Base-by-base conservation (phyloP, 2,888 invertebrate species). In the Kuschelorhynchus macadamiae region DNA sequence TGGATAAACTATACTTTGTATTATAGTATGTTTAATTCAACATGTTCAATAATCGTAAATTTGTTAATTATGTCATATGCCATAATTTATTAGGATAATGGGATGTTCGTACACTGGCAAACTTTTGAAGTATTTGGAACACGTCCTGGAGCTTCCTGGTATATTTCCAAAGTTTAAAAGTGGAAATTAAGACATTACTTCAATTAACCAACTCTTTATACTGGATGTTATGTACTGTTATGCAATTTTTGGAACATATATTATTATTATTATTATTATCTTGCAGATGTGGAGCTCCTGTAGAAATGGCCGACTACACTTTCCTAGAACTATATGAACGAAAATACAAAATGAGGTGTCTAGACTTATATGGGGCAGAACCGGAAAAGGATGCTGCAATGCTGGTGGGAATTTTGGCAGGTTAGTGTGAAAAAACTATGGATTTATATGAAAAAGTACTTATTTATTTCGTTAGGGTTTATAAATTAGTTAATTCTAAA, bases 381-480 rank as follows among this genome's bases (percentile, higher is more conserved):
- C 91, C 93, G 0, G 90, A 91, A 79, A 86, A 83, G 30, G 92
- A 92, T 73, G 92, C 90, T 0, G 86, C 88, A 3, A 84, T 93
- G 21, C 84, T 94, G 18, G 85, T 94, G 0, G 91, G 91, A 0
- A 82, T 91, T 0, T 83, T 93, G 5, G 87, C 92, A 52, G 91
- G 89, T 85, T 77, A 81, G 80, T 71, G 44, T 52, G 17, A 17
- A n/a, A n/a, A n/a, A n/a, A n/a, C n/a, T 33, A n/a, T 17, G 4
- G 42, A 42, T 46, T 30, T 7, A 30, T 14, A 46, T 21, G n/a
- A n/a, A n/a, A n/a, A n/a, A n/a, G n/a, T n/a, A n/a, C n/a, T n/a
- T n/a, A n/a, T n/a, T n/a, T n/a, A n/a, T n/a, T n/a, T n/a, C n/a
- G n/a, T n/a, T n/a, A n/a, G n/a, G n/a, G n/a, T n/a, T n/a, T n/a